phyloP scores from a whole-genome alignment of 2,888 invertebrate species.

The Ophonus ardosiacus region DNA sequence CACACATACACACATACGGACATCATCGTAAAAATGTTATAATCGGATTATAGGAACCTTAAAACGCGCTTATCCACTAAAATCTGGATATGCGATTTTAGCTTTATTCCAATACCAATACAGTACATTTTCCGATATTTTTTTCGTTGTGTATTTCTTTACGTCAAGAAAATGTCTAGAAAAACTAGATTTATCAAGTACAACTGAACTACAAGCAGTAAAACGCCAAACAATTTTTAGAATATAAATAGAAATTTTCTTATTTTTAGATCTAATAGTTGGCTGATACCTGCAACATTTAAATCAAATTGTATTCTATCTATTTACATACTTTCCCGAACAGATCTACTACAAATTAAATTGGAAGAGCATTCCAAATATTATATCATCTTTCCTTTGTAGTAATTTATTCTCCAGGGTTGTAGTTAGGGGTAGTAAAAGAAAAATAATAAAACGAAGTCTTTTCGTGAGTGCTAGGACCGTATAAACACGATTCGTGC shows the following conservation, averaged over 20 bases:
- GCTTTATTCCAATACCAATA: no score
- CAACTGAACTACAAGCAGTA: neutral
- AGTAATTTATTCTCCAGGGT: neutral
- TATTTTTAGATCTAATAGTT: conserved; percentile 22
- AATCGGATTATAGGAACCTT: no score
- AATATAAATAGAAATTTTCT: neutral
- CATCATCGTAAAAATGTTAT: no score
- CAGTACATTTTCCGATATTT: neutral
- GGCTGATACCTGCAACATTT: neutral
- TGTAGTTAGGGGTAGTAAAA: conserved; percentile 5
- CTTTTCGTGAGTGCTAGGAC: conserved; percentile 5
- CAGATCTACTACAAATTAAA: no score
- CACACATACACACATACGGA: no score
- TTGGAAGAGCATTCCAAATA: no score
- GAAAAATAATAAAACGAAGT: conserved; percentile 46
- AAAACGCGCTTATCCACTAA: no score
- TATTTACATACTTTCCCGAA: no score
- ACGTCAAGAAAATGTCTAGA: neutral
- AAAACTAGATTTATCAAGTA: neutral
- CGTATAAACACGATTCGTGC: conserved; percentile 38
- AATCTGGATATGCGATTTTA: no score
- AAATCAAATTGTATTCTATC: neutral
- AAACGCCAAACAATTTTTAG: conserved; percentile 15
- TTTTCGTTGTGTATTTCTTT: neutral
- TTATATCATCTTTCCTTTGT: neutral